phyloP scores from a whole-genome alignment of 2,888 invertebrate genomes.

The Meta bourneti region DNA sequence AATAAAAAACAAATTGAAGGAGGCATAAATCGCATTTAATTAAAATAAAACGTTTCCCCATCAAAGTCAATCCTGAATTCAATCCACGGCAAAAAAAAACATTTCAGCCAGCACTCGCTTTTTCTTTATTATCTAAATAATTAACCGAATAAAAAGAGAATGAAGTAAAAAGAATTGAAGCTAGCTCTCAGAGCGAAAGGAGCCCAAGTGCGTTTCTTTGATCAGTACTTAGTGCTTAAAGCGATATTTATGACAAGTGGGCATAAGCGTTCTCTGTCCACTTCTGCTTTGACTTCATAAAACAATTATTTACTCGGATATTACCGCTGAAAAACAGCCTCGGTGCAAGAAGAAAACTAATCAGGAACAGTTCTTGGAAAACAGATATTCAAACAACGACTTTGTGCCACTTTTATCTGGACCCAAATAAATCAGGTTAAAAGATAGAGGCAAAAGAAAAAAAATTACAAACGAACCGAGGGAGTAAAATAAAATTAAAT shows the following conservation, averaged over 20 bases:
- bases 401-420: conserved; percentile 34
- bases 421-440: conserved; percentile 64
- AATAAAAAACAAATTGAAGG: conserved; percentile 50
- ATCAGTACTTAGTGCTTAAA: not conserved
- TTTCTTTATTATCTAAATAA: conserved; percentile 68
- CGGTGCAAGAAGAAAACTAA: not conserved
- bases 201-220: conserved; percentile 17
- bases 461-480: conserved; percentile 37
- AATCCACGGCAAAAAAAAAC: conserved; percentile 55
- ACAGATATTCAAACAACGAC: not conserved
- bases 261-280: too few relatives aligned
- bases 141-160: conserved; percentile 60
- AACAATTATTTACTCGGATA: not conserved
- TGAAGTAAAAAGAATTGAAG: conserved; percentile 22
- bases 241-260: not conserved
- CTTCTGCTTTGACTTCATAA: not conserved
- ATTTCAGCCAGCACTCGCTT: conserved; percentile 36
- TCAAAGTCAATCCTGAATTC: conserved; percentile 62
- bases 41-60: conserved; percentile 68
- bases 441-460: conserved; percentile 21
- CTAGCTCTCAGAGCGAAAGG: not conserved
- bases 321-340: not conserved
- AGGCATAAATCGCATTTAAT: conserved; percentile 68
- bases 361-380: not conserved
- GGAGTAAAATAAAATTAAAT: conserved; percentile 62